Evolutionary conservation across 2,888 invertebrate species (phyloP).

Genomic region (Brachyptera risi): DNA sequence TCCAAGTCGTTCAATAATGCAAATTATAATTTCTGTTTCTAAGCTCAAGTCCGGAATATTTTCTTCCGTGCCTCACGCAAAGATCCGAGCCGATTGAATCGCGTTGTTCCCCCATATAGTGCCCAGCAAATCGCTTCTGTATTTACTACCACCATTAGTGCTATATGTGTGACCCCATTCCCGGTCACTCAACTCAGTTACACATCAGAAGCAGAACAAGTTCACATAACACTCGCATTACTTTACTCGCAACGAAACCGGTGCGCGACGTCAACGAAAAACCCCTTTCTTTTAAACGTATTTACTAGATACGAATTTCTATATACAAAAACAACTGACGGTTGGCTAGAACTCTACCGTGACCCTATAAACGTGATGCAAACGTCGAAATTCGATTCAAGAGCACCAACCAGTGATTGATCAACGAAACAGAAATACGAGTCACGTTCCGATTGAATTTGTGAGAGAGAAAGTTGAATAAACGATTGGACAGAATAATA

Average conservation of each 20-base stretch:
- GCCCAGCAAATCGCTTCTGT: neutral
- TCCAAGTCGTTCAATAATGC: neutral
- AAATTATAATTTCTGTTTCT: neutral
- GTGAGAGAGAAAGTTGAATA: neutral
- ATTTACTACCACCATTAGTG: neutral
- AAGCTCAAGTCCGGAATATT: neutral
- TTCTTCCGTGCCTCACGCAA: slow-evolving; percentile 11
- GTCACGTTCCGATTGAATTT: neutral
- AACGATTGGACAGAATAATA: neutral
- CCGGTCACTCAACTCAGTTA: slow-evolving; percentile 20
- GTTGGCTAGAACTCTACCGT: no score
- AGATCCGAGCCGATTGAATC: neutral
- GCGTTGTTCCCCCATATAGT: neutral
- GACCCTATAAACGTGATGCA: slow-evolving; percentile 6
- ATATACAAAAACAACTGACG: no score
- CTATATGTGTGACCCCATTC: slow-evolving; percentile 21
- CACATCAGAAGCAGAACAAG: slow-evolving; percentile 17
- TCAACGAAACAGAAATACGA: neutral
- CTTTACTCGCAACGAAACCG: neutral
- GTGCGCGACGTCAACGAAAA: slow-evolving; percentile 4
- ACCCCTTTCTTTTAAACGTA: slow-evolving; percentile 21
- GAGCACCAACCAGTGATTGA: slow-evolving; percentile 10
- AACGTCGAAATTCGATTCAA: neutral
- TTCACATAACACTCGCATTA: slow-evolving; percentile 10
- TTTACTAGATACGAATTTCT: no score